phyloP scores from a whole-genome alignment of 2,113 vertebrate species.

The Trochalopteron elliotii region DNA sequence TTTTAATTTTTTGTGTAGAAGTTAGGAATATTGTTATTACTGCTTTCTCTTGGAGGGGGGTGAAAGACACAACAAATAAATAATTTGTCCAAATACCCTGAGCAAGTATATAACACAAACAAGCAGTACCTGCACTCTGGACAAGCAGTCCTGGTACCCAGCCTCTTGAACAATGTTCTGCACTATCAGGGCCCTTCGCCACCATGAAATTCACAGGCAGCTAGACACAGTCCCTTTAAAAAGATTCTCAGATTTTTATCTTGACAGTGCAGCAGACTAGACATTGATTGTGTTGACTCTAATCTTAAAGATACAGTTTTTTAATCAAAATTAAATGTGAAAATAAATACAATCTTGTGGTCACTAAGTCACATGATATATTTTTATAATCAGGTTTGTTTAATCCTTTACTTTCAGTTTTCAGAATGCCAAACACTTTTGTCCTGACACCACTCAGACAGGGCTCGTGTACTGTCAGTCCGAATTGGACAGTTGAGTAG shows the following conservation, averaged over 20 bases:
- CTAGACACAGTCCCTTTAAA: not conserved
- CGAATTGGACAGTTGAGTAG: not conserved
- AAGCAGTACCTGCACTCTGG: not conserved
- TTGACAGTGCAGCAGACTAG: not conserved
- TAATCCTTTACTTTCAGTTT: not conserved
- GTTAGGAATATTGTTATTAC: not conserved
- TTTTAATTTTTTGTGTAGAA: not conserved
- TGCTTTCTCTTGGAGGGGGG: not conserved
- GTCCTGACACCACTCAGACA: not conserved
- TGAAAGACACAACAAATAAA: not conserved
- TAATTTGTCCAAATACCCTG: not conserved
- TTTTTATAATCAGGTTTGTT: not conserved
- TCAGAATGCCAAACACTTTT: not conserved
- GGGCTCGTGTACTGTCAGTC: not conserved
- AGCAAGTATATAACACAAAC: not conserved
- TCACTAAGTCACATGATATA: not conserved
- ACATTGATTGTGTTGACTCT: not conserved
- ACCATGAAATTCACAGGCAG: not conserved
- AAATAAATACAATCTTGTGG: not conserved
- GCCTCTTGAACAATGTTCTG: not conserved
- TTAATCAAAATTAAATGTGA: not conserved
- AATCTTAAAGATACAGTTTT: not conserved
- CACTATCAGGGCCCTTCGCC: not conserved
- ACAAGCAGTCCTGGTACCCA: not conserved
- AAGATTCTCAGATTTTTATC: slow-evolving; percentile 19